Base-by-base conservation (phyloP, 2,797 vertebrate genomes). In the Rhadinocentrus ornatus region DNA sequence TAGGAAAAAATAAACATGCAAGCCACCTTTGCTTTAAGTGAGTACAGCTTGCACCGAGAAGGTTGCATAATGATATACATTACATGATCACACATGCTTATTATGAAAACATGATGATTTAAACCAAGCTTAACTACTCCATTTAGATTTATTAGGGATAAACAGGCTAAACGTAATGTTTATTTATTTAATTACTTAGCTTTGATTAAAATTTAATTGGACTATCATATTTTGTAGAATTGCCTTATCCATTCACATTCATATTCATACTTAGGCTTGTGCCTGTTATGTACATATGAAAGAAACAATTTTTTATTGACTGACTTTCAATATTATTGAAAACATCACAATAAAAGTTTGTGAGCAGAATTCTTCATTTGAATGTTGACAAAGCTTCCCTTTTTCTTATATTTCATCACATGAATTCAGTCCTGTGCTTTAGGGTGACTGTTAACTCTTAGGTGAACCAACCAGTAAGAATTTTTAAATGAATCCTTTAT, bases 351-450 rank as follows among this genome's bases (percentile, higher is more conserved):
- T 61, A 8, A 29, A 46, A 50, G 31, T 60, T 64, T 62, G 31
- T 58, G 62, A 39, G 64, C 67, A 68, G 67, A 74, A 75, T 82
- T 61, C 67, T 56, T 55, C 26, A 62, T 69, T 29, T n/a, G 32
- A 35, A 59, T 61, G 44, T 63, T 81, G 44, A 88, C 79, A 92
- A 86, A 80, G 87, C 77, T 81, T 73, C 72, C 75, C 80, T 91
- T 66, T 71, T 68, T 87, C 35, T 71, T n/a, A 6, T 48, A 11
- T 34, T 65, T 59, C 31, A 70, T 88, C 87, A 93, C 89, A 91
- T 91, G 87, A 69, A 80, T 63, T 66, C 56, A 68, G 55, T 66
- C 70, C 39, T 37, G 20, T 82, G 81, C 59, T 78, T 63, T 48
- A 26, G 24, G 57, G 32, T 1, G 34, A 56, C 52, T 77, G 54